Base-by-base conservation (phyloP, 2,888 invertebrate genomes). In the Pyrochroa serraticornis region DNA sequence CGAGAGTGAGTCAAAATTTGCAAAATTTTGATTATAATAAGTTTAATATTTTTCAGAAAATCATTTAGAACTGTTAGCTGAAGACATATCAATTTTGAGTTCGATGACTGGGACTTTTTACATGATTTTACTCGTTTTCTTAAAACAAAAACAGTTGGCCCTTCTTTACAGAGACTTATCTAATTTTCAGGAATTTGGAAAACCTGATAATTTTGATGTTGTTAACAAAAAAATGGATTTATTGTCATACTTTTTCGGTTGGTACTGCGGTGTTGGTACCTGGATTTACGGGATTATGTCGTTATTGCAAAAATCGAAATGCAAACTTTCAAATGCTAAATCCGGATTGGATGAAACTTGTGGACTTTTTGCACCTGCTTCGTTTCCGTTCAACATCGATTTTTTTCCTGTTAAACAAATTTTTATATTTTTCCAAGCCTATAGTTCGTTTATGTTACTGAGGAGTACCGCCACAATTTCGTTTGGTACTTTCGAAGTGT, bases 401-500 rank as follows among this genome's bases (percentile, higher is more conserved):
- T 37, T 8, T 13, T 51, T 51, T 10, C 51, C 51, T 5, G 12
- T 10, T n/a, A 34, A 13, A 2, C 30, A 44, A 6, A 9, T 44
- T 9, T 9, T 51, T n/a, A 10, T 51, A 8, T 7, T 14, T 8
- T n/a, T 41, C 9, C 49, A 49, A 13, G 8, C 6, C 8, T 49
- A 41, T 6, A 7, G 33, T 7, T 14, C 34, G 6, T 34, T 31
- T 35, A 14, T 42, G n/a, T 22, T 41, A 3, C 14, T 49, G 9
- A 41, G 31, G 7, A 22, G 56, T 58, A 36, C 44, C 1, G 60
- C 56, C 3, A 35, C 41, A 10, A 36, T 57, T 33, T 54, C 44
- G 35, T 59, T 61, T 8, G 9, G 55, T 7, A 34, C 52, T 6
- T 62, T 51, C 14, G 64, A 64, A 52, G 43, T 52, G 2, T 39